Evolutionary conservation across 2,888 invertebrate genomes (phyloP), one percentile per base, ranked within the genome.

Genomic region (Coenonympha arcania): DNA sequence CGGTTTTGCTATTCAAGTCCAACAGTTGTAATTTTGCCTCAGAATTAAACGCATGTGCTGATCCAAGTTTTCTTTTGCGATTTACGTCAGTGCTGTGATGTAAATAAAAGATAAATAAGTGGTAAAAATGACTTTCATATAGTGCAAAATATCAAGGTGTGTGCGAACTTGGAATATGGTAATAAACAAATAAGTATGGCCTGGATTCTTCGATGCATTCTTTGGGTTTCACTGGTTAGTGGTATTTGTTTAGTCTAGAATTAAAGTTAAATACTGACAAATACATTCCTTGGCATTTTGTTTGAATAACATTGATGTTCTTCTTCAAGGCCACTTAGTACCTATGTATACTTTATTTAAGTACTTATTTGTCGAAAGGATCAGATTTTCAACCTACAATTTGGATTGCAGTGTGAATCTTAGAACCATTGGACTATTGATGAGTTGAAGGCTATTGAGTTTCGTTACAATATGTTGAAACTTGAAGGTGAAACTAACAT

Each of bases 171-270:
- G 19, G 37, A 56, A 45, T 26, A 56, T 56, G 54, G 26, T 49
- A 37, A 24, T 30, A 30, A 34, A 50, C 30, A 36, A 57, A 46
- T 49, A 56, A 46, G 41, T 31, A 80, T 79, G 82, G 71, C 68
- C 58, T 68, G 74, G 72, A 69, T 64, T 65, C 59, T 71, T 52
- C 57, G 64, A 54, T 70, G 64, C 54, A 56, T 74, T 52, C 56
- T 78, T 58, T 71, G 64, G 66, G 64, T 76, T 58, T 64, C 63
- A 52, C 58, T 75, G 66, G 82, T 82, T 56, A 34, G 62, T 55
- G 36, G 28, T 36, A 15, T 26, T 19, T 33, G 19, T 30, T 16
- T 9, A 4, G 24, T 13, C 28, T 39, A 39, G 16, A 6, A n/a
- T 6, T 39, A 31, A 28, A 15, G n/a, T n/a, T 22, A 33, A 19